These are phyloP conservation scores for Herminia tarsipennalis DNA, from an alignment of 2,888 invertebrate genomes.

Conservation along the genomic window DNA sequence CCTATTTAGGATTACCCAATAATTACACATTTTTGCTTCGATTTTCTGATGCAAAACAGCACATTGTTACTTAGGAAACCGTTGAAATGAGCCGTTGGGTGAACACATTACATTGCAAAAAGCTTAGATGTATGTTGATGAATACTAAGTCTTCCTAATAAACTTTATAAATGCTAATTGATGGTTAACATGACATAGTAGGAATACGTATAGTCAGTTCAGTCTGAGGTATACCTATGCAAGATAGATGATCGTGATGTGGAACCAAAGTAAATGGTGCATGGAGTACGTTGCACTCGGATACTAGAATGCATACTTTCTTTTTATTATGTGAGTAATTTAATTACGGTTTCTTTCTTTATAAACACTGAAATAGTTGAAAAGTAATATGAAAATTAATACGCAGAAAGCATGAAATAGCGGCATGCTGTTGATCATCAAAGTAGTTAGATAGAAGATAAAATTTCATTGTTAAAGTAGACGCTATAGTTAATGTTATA, in stretches of 20 bases:
- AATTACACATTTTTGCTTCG: slow-evolving; percentile 16
- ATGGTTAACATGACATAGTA: slow-evolving; percentile 28
- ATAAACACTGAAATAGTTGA: slow-evolving; percentile 20
- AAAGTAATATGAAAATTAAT: no score
- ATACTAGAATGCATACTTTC: slow-evolving; percentile 57
- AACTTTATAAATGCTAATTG: slow-evolving; percentile 44
- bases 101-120: slow-evolving; percentile 23
- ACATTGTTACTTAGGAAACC: no score
- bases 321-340: slow-evolving; percentile 35
- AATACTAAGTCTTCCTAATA: slow-evolving; percentile 36
- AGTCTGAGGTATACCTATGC: slow-evolving; percentile 31
- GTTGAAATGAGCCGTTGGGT: slow-evolving; percentile 15
- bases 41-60: slow-evolving; percentile 9
- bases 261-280: slow-evolving; percentile 77
- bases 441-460: no score
- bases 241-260: slow-evolving; percentile 56
- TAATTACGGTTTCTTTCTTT: slow-evolving; percentile 26
- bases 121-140: slow-evolving; percentile 21
- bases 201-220: slow-evolving; percentile 37
- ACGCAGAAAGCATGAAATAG: slow-evolving; percentile 39
- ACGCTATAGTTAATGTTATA: not conserved
- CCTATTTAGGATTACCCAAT: slow-evolving; percentile 17
- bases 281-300: slow-evolving; percentile 73
- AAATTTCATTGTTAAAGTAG: not conserved
- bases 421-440: slow-evolving; percentile 4